phyloP scores from a whole-genome alignment of 2,113 vertebrate genomes.

The Enhydra lutris region DNA sequence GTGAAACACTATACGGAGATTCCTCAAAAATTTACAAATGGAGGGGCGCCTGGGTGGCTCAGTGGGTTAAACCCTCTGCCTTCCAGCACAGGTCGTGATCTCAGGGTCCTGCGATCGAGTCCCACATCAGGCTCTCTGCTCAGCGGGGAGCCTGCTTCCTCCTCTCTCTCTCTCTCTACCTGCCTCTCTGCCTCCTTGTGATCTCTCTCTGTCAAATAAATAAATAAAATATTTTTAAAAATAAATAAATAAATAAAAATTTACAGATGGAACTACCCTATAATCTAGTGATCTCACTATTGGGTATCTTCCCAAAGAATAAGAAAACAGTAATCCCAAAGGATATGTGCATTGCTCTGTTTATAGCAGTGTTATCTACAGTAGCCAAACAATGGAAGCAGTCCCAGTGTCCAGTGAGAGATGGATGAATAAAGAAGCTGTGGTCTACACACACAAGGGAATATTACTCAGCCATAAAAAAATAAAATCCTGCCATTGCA shows the following conservation, averaged over 20 bases:
- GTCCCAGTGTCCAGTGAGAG: background rate
- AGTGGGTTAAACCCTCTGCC: no score
- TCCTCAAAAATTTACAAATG: background rate
- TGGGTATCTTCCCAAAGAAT: background rate
- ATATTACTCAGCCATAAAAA: background rate
- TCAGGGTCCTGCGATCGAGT: no score
- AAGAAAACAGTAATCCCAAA: background rate
- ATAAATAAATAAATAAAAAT: background rate
- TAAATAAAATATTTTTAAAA: no score
- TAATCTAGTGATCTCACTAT: background rate
- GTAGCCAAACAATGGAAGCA: background rate
- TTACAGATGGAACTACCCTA: background rate
- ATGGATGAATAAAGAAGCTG: background rate
- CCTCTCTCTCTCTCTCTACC: no score
- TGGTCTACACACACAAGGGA: background rate
- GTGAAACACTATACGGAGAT: background rate
- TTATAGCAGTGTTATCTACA: background rate
- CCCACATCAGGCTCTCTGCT: no score
- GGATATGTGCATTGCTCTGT: background rate
- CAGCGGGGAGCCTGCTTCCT: no score
- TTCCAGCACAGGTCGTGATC: no score
- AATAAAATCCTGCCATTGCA: background rate
- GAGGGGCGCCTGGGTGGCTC: background rate
- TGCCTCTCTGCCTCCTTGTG: no score
- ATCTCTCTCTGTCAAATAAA: no score